These are phyloP conservation scores for Sitodiplosis mosellana DNA, from an alignment of 1,140 invertebrate species.

Conservation along the genomic window DNA sequence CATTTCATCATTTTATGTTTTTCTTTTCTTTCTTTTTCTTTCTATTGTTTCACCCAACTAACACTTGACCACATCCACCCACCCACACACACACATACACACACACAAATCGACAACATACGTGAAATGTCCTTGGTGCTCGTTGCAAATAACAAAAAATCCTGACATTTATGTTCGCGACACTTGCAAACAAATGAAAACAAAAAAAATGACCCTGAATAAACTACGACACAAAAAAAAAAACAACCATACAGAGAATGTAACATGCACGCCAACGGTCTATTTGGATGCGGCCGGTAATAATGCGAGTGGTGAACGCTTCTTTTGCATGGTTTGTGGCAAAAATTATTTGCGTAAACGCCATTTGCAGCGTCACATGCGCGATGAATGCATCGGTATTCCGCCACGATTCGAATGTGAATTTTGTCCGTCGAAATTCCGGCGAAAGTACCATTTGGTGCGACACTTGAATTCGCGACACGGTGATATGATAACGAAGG, in stretches of 20 bases:
- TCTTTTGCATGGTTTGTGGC: slow-evolving; percentile 37
- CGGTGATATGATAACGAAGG: slow-evolving; percentile 5
- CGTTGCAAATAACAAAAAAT: slow-evolving; percentile 6
- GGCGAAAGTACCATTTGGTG: slow-evolving; percentile 38
- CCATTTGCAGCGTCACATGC: slow-evolving; percentile 40
- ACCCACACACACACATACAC: slow-evolving; percentile 2
- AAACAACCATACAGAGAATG: neutral
- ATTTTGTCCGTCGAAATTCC: slow-evolving; percentile 36
- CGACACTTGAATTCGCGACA: slow-evolving; percentile 33
- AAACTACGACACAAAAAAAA: too few species aligned
- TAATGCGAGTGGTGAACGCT: slow-evolving; percentile 19
- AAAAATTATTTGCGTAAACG: slow-evolving; percentile 46
- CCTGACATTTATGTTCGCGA: slow-evolving; percentile 20
- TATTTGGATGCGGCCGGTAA: neutral
- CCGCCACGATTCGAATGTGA: slow-evolving; percentile 46
- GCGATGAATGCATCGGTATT: slow-evolving; percentile 44
- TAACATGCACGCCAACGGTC: slow-evolving; percentile 1
- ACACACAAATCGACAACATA: slow-evolving; percentile 3
- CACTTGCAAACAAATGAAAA: slow-evolving; percentile 3
- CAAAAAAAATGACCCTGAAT: too few species aligned
- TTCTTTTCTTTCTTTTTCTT: slow-evolving; percentile 23
- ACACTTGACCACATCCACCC: neutral
- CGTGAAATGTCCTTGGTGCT: slow-evolving; percentile 6
- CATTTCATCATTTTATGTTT: too few species aligned
- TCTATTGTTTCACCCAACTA: slow-evolving; percentile 11